Percentiles rank a stretch among this genome's conserved stretches.
Conservation (phyloP, 1,140 invertebrate genomes). For the Drosophila teissieri region DNA sequence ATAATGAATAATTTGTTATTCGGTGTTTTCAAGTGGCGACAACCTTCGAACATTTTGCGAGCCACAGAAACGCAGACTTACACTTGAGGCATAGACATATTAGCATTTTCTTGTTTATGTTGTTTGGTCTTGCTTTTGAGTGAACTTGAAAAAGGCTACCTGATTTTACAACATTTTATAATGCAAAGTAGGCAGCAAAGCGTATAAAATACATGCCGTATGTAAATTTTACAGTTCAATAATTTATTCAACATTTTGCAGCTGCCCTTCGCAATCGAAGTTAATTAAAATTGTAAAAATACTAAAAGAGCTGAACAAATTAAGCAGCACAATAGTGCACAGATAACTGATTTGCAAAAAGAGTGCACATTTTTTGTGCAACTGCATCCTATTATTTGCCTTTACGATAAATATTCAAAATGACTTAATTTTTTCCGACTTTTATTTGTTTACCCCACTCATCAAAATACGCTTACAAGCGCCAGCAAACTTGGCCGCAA, state of each 20-base stretch:
- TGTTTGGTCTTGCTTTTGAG: conserved; percentile 25
- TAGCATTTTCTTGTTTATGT: conserved; percentile 31
- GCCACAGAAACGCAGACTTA: conserved; percentile 44
- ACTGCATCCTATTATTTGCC: conserved; percentile 11
- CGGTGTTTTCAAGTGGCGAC: conserved; percentile 22
- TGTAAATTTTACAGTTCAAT: conserved; percentile 2
- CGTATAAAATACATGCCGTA: not conserved
- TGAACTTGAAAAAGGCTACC: conserved; percentile 21
- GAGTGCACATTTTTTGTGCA: conserved; percentile 1
- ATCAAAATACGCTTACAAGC: conserved; percentile 67
- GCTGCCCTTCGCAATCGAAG: not conserved
- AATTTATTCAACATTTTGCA: not conserved
- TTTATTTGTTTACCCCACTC: conserved; percentile 19
- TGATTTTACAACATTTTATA: conserved; percentile 6
- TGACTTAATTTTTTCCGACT: conserved; percentile 19
- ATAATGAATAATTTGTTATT: conserved; percentile 51
- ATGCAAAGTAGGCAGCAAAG: not conserved
- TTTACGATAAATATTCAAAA: conserved; percentile 46
- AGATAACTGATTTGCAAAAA: conserved; percentile 12
- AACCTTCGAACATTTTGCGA: conserved; percentile 61
- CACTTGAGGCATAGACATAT: conserved; percentile 51
- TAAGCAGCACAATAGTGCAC: conserved; percentile 23
- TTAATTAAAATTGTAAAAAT: conserved; percentile 11
- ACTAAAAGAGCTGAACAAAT: conserved; percentile 16
- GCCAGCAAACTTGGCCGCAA: conserved; percentile 67